Base-by-base conservation (phyloP, 2,113 vertebrate genomes). In the Propithecus coquereli region DNA sequence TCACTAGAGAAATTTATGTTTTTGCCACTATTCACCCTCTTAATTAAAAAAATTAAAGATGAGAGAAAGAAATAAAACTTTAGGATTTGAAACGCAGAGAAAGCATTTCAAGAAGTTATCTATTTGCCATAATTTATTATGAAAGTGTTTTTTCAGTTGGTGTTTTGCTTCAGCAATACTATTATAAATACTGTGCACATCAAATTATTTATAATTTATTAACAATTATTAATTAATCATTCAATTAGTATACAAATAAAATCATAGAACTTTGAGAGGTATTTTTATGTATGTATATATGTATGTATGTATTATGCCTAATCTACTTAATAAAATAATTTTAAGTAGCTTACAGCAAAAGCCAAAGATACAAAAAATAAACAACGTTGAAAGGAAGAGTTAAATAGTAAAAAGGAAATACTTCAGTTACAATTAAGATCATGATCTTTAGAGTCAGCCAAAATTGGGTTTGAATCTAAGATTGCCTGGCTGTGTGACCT, bases 241-340 rank as follows among this genome's bases (percentile, higher is more conserved):
- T 88, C 59, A 93, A 37, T 73, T 84, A 74, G 4, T 50, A 27
- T 66, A n/a, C 27, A 95, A 96, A 82, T 85, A 93, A 91, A 95
- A 65, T 85, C 52, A 79, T 27, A 87, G 61, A 90, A 71, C 32
- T 87, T 57, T n/a, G 17, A 25, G 47, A 90, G 8, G 18, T 18
- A 90, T 63, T 71, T 82, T 27, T 61, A 40, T 61, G n/a, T 52
- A 40, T 32, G 18, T 20, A 40, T 32, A 11, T 20, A 73, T 73
- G 4, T 43, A 25, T 87, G 3, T 37, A 37, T 82, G 23, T 45
- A 90, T 93, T 83, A 50, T 79, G 12, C 2, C 16, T 89, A 8
- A 66, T 89, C 40, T 80, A 54, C 54, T 93, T 89, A 37, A 84
- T 77, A 90, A 66, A 94, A 65, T 96, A 96, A 89, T 83, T 96